Evolutionary conservation across 2,113 vertebrate genomes (phyloP), one percentile per base, ranked within the genome.

Genomic region (cat (Felis catus)): DNA sequence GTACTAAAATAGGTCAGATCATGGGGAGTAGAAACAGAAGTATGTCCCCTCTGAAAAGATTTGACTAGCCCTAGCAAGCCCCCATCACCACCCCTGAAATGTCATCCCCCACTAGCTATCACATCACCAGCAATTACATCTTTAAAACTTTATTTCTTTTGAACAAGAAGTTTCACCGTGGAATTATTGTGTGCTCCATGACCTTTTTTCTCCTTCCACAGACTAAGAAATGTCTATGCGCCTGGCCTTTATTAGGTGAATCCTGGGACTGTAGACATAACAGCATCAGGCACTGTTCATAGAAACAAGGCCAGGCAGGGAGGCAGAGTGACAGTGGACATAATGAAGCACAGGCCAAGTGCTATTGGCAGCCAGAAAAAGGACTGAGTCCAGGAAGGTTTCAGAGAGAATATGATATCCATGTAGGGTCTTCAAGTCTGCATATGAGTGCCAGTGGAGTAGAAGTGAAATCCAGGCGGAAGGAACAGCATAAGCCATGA

Each of bases 1-100:
- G 83, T 3, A 12, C 39, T 78, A 23, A 97, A 86, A 29, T 39
- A 76, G 90, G 94, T 94, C 94, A 95, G 74, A 66, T n/a, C 61
- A 76, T 61, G 8, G 55, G 15, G n/a, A 94, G 7, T 13, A 68
- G 82, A 39, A 36, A 55, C 65, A 92, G 41, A 94, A 63, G 63
- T 55, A 1, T 25, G 41, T 61, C 82, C 41, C 51, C 31, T 86
- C 45, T 29, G 68, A 71, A 80, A 63, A 29, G 41, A 66, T 48
- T 55, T 58, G 18, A 93, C 48, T 88, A 55, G 58, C 39, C 25
- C 66, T 74, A 74, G 87, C 89, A 82, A 82, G 45, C 80, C 63
- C 33, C 48, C 14, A 10, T 83, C 51, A 55, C 13, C n/a, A 41
- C 58, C 73, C 36, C 74, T 70, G 55, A 94, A 76, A 45, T 2